These are phyloP conservation scores for Drosophila tsacasi DNA, from an alignment of 1,140 invertebrate species.

Conservation along the genomic window DNA sequence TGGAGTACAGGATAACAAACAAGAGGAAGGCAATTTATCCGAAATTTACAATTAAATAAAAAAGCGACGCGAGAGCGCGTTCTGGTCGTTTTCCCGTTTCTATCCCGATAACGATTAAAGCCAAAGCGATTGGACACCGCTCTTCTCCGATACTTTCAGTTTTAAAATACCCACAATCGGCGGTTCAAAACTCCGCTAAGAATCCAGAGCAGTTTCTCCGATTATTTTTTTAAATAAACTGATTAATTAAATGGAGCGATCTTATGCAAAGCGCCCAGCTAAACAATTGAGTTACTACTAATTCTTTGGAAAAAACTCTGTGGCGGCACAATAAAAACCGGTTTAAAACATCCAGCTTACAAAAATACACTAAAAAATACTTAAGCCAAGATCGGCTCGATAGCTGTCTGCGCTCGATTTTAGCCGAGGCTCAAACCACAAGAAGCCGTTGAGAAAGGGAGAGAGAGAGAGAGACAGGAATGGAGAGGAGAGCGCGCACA, in stretches of 20 bases:
- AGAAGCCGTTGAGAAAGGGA: neutral
- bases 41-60: conserved; percentile 20
- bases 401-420: neutral
- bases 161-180: neutral
- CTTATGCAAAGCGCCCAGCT: too few species aligned
- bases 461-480: neutral
- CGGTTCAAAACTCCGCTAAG: neutral
- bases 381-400: neutral
- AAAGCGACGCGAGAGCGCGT: conserved; percentile 15
- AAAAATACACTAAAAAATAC: conserved; percentile 11
- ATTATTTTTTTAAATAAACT: neutral
- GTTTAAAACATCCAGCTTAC: neutral
- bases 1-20: conserved; percentile 18
- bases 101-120: conserved; percentile 6
- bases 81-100: conserved; percentile 9
- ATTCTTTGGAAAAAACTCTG: too few species aligned
- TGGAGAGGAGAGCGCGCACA: neutral
- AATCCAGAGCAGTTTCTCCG: neutral
- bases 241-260: too few species aligned
- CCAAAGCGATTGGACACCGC: conserved; percentile 4
- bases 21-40: conserved; percentile 8
- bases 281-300: too few species aligned
- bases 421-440: conserved; percentile 8
- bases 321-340: neutral
- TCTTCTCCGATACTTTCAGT: neutral